A percentile compares a stretch with the other conserved stretches of the same genome.
Conservation (phyloP, 2,113 vertebrate genomes). For the Reinhardtius hippoglossoides region DNA sequence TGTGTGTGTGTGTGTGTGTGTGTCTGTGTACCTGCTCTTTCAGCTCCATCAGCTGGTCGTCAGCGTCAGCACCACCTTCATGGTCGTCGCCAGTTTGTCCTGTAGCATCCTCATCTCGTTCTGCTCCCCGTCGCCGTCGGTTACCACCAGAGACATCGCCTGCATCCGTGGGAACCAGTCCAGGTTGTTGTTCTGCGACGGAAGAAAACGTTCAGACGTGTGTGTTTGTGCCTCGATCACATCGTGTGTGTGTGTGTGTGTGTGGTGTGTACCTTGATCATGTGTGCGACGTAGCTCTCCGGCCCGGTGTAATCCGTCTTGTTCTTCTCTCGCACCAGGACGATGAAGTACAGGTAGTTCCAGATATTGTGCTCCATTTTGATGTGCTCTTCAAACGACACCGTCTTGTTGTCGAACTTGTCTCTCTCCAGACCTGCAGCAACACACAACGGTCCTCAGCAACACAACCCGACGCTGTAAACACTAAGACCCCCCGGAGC, state of each 20-base stretch:
- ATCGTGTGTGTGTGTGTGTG: background rate
- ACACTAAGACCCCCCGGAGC: background rate
- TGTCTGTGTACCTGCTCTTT: constrained; percentile 92
- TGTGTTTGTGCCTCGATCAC: background rate
- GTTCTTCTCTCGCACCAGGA: constrained; percentile 95
- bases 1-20: no score
- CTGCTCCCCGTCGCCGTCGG: constrained; percentile 94
- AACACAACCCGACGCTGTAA: background rate
- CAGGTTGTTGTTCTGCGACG: constrained; percentile 91
- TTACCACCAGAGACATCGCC: constrained; percentile 97
- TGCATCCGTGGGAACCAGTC: constrained; percentile 99
- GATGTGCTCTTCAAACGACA: constrained; percentile 98
- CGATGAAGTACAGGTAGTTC: constrained; percentile 99
- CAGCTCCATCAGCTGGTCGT: constrained; percentile 92
- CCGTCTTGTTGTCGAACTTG: constrained; percentile 98
- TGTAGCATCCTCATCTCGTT: constrained; percentile 96
- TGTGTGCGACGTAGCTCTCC: constrained; percentile 95
- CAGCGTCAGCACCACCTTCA: constrained; percentile 93
- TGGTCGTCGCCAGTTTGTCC: constrained; percentile 90
- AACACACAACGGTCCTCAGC: background rate
- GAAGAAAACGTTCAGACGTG: background rate
- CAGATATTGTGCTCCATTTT: constrained; percentile 98
- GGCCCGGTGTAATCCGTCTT: constrained; percentile 97
- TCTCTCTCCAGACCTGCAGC: constrained; percentile 93
- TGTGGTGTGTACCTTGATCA: constrained; percentile 90